Percentiles rank a stretch among this genome's conserved stretches.
phyloP scores from a whole-genome alignment of 2,888 invertebrate genomes.

The Lysandra coridon region DNA sequence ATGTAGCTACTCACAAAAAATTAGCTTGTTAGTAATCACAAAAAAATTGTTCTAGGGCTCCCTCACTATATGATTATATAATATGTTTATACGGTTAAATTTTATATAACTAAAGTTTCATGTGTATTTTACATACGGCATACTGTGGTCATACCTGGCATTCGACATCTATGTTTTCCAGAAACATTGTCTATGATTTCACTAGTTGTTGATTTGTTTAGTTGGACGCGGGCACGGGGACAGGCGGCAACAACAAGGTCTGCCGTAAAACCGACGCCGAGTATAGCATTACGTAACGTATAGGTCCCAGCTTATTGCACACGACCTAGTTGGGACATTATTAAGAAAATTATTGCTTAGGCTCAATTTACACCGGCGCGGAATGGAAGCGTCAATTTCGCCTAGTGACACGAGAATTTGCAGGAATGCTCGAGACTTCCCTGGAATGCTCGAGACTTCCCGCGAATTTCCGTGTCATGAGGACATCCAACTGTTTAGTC shows the following conservation, averaged over 20 bases:
- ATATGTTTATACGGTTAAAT: too few species aligned
- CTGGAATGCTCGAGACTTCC: too few species aligned
- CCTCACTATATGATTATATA: too few species aligned
- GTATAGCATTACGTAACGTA: conserved; percentile 18
- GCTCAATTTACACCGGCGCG: too few species aligned
- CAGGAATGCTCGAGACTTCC: too few species aligned
- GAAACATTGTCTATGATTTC: conserved; percentile 11
- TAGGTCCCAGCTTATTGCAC: conserved; percentile 19
- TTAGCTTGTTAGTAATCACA: too few species aligned
- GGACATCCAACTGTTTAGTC: too few species aligned
- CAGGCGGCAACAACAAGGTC: conserved; percentile 47
- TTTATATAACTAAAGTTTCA: neutral
- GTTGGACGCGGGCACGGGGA: conserved; percentile 45
- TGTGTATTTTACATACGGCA: conserved; percentile 6
- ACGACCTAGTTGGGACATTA: conserved; percentile 14
- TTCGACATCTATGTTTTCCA: neutral
- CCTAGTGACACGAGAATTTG: too few species aligned
- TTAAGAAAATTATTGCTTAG: neutral
- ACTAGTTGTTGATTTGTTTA: conserved; percentile 44
- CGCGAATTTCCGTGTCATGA: too few species aligned
- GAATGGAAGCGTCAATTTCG: too few species aligned
- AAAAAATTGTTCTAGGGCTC: too few species aligned
- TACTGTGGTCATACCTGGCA: neutral
- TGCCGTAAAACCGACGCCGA: conserved; percentile 32
- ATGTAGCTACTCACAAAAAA: too few species aligned